Evolutionary conservation across 2,888 invertebrate species (phyloP).

Genomic region (Phragmatobia fuliginosa): DNA sequence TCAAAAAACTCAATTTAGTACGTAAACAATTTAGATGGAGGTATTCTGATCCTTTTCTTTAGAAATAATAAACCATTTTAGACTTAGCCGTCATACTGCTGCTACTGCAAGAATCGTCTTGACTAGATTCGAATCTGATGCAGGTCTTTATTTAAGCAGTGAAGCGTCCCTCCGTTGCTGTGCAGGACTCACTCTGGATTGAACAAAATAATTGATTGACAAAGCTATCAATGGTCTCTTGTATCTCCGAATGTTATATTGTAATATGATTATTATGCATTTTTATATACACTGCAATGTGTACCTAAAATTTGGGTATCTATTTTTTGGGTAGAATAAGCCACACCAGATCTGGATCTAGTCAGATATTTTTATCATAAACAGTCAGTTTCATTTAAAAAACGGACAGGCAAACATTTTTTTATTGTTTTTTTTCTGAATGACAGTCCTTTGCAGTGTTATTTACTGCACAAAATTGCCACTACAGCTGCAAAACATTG

Average conservation of each 20-base stretch:
- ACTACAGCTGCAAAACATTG: constrained; percentile 26
- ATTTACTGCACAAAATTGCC: not conserved
- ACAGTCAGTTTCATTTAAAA: not conserved
- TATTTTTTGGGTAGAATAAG: not conserved
- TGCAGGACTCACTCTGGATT: not conserved
- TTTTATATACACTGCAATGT: not conserved
- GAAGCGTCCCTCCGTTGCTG: not conserved
- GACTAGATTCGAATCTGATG: not conserved
- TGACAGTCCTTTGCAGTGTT: not conserved
- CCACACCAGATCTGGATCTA: not conserved
- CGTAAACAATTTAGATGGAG: not conserved
- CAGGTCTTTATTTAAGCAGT: not conserved
- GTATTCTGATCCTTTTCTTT: not conserved
- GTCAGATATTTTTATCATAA: not conserved
- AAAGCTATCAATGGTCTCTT: too few relatives aligned
- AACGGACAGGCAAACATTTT: not conserved
- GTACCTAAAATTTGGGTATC: not conserved
- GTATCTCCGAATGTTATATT: not conserved
- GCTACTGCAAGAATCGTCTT: too few relatives aligned
- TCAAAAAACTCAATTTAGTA: not conserved
- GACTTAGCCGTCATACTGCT: too few relatives aligned
- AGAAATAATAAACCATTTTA: not conserved
- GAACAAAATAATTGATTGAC: too few relatives aligned
- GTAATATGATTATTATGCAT: not conserved
- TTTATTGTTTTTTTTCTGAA: too few relatives aligned